Conservation (phyloP, 2,888 invertebrate genomes). For the Erpobdella octoculata region DNA sequence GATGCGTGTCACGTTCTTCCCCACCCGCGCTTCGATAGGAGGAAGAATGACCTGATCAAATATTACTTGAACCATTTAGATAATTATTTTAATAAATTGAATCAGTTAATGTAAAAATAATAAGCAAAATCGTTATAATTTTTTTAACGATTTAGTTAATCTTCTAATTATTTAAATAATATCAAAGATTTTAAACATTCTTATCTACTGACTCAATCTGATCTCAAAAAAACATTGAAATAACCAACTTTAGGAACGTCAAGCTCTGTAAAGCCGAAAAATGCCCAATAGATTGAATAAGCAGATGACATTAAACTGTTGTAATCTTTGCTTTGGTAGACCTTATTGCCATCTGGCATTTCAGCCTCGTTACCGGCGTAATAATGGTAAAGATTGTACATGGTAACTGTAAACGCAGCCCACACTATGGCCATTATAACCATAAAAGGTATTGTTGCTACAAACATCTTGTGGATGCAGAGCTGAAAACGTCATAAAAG, state of each 20-base stretch:
- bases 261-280: constrained; percentile 61
- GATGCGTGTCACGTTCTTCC: constrained; percentile 25
- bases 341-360: background rate
- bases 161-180: no score
- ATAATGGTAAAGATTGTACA: constrained; percentile 10
- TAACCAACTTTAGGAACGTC: background rate
- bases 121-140: no score
- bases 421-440: constrained; percentile 9
- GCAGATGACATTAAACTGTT: constrained; percentile 47
- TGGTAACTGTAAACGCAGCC: constrained; percentile 3
- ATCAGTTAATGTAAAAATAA: no score
- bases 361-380: constrained; percentile 6
- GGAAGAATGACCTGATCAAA: constrained; percentile 57
- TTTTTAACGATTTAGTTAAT: no score
- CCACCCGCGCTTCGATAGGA: constrained; percentile 17
- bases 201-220: no score
- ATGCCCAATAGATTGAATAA: constrained; percentile 65
- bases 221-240: no score
- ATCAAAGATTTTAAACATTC: no score
- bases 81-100: no score
- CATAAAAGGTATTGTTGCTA: background rate
- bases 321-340: constrained; percentile 27
- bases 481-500: no score
- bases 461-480: constrained; percentile 4
- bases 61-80: constrained; percentile 63